Percentiles rank a stretch among this genome's conserved stretches.
Evolutionary conservation across 2,888 invertebrate genomes (phyloP).

Genomic region (Cheilosia impressa): DNA sequence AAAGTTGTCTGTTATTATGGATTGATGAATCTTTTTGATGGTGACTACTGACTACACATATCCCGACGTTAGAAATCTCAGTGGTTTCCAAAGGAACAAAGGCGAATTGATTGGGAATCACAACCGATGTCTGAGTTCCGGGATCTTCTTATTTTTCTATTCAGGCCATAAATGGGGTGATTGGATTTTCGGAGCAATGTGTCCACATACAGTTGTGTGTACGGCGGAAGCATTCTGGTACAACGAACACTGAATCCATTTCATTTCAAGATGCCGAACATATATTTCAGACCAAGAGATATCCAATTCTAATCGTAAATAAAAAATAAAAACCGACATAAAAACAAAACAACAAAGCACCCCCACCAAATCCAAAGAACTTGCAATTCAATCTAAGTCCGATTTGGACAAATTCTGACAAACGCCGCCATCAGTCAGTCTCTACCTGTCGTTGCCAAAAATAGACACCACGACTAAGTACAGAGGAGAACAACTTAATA

Average conservation of each 20-base stretch:
- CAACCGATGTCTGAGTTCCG: background rate
- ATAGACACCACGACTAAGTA: constrained; percentile 34
- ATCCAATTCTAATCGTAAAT: background rate
- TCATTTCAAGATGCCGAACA: background rate
- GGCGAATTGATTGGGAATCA: background rate
- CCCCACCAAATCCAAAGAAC: constrained; percentile 43
- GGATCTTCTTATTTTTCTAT: background rate
- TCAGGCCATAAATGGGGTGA: background rate
- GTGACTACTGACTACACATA: background rate
- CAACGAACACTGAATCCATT: too few relatives aligned
- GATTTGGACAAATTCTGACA: constrained; percentile 58
- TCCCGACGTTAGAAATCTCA: background rate
- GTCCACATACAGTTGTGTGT: too few relatives aligned
- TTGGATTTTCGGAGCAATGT: background rate
- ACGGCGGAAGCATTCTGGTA: too few relatives aligned
- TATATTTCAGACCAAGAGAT: background rate
- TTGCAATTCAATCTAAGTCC: constrained; percentile 62
- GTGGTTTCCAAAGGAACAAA: background rate
- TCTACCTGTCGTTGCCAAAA: constrained; percentile 6
- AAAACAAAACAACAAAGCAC: constrained; percentile 13
- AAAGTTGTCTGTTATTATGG: constrained; percentile 5
- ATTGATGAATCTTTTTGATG: constrained; percentile 18
- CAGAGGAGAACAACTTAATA: constrained; percentile 49
- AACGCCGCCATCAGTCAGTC: constrained; percentile 1
- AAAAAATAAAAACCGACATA: too few relatives aligned